Base-by-base conservation (phyloP, 1,140 invertebrate species). In the Druon quercuslanigerum region DNA sequence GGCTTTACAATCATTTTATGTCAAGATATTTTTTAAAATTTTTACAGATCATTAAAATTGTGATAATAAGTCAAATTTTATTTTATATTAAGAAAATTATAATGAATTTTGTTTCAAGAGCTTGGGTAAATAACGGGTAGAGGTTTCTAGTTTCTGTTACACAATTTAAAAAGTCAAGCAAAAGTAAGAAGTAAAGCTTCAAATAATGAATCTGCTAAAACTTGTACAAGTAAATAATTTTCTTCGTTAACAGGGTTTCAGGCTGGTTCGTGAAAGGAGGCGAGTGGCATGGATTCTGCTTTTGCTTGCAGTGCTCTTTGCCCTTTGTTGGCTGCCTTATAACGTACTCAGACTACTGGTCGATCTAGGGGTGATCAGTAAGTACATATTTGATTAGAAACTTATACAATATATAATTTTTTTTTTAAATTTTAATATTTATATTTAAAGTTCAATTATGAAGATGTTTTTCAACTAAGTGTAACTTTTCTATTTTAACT, bases 251-350 rank as follows among this genome's bases (percentile, higher is more conserved):
- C 89, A 95, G 93, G 92, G 93, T 33, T 91, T 92, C 57, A 86
- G 93, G 16, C 86, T 96, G n/a, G 93, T 95, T 52, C 92, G 94
- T 2, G 94, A 95, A 80, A 89, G 95, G 75, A 93, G 94, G 82
- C 91, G 95, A 56, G 94, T 96, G 11, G 96, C 96, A 1, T 93
- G 94, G 89, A 95, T 96, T 74, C 92, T 96, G 51, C 89, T 96
- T 6, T 92, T 96, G 1, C 90, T 96, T 5, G 95, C 95, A 0
- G 91, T 95, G 1, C 91, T 96, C 0, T 96, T 96, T 87, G 95
- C 95, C 1, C 83, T 94, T 3, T 96, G 95, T 86, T 96, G 96
- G 95, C 86, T 96, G n/a, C 95, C 95, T 0, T 96, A 96, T 88
- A 95, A 95, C 85, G 93, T 95, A 7, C 88, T 95, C 9, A 93